phyloP scores from a whole-genome alignment of 2,113 vertebrate genomes.

The Gambusia affinis region DNA sequence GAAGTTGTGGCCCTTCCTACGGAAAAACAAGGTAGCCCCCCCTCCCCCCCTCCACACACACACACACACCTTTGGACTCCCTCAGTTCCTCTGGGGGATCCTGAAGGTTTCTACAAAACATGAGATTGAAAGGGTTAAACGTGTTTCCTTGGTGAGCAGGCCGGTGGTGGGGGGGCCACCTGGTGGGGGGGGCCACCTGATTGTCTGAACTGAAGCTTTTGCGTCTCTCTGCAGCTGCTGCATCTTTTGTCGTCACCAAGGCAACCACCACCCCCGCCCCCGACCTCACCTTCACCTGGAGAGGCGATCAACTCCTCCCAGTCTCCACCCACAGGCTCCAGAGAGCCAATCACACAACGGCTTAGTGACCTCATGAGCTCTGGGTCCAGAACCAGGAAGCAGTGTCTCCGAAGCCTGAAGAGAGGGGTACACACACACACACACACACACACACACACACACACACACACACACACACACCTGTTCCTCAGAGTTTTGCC shows the following conservation, averaged over 20 bases:
- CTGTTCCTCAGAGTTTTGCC: no score
- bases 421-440: slow-evolving; percentile 84
- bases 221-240: slow-evolving; percentile 84
- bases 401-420: slow-evolving; percentile 97
- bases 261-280: slow-evolving; percentile 93
- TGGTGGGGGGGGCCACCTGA: background rate
- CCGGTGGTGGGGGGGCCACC: no score
- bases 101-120: no score
- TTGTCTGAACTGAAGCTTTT: background rate
- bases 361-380: slow-evolving; percentile 97
- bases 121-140: no score
- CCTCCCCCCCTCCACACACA: background rate
- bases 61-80: background rate
- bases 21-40: slow-evolving; percentile 91
- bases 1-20: slow-evolving; percentile 96
- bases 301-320: slow-evolving; percentile 89
- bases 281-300: slow-evolving; percentile 90
- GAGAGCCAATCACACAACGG: slow-evolving; percentile 96
- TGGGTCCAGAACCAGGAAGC: slow-evolving; percentile 96
- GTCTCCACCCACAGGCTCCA: slow-evolving; percentile 92
- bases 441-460: slow-evolving; percentile 28
- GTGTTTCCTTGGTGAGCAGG: no score
- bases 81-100: slow-evolving; percentile 13
- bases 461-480: no score
- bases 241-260: slow-evolving; percentile 95